Percentiles rank a stretch among this genome's conserved stretches.
Conservation (phyloP, 2,113 vertebrate genomes). For the Sigmodon hispidus region DNA sequence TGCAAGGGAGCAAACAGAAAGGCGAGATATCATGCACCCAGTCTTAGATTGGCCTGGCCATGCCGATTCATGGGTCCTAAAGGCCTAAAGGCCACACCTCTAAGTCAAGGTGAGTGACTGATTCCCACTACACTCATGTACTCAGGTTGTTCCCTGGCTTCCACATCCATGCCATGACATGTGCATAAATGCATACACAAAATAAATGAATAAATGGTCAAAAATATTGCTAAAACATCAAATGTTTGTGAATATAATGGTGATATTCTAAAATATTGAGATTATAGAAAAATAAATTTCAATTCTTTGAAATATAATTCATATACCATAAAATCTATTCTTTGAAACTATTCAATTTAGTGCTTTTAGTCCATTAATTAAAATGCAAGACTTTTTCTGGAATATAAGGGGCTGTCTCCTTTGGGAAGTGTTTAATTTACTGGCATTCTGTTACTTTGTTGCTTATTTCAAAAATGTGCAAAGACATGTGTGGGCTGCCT, state of each 20-base stretch:
- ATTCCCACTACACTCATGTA: too few species aligned
- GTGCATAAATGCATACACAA: neutral
- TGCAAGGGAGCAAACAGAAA: too few species aligned
- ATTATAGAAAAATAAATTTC: neutral
- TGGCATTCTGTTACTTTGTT: neutral
- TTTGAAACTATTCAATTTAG: neutral
- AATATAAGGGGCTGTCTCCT: neutral
- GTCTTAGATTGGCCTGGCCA: too few species aligned
- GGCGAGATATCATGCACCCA: too few species aligned
- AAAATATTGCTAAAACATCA: neutral
- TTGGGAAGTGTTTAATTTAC: neutral
- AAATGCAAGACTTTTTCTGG: neutral
- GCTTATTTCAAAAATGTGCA: slow-evolving; percentile 32
- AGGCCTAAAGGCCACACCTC: too few species aligned
- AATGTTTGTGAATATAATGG: neutral
- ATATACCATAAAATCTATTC: neutral
- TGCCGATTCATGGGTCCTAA: too few species aligned
- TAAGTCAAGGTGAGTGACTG: too few species aligned
- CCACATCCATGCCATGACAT: neutral
- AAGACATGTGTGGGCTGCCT: slow-evolving; percentile 5
- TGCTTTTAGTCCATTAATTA: neutral
- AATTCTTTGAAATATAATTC: neutral
- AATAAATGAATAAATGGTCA: neutral
- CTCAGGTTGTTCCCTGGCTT: too few species aligned
- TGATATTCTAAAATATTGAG: neutral